phyloP scores from a whole-genome alignment of 2,888 invertebrate species.

The Dioctria rufipes region DNA sequence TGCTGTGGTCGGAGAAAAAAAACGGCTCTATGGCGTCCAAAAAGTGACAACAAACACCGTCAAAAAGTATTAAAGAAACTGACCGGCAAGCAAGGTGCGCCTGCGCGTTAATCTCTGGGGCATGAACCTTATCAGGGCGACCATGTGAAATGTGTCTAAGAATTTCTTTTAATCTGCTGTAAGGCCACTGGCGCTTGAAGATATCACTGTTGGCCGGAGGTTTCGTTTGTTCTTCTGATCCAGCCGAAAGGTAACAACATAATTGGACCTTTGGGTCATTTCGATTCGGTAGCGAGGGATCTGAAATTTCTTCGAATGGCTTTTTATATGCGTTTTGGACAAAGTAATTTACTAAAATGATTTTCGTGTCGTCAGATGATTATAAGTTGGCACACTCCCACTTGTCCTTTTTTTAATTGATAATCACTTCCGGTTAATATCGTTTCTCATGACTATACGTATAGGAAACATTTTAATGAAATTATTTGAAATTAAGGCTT shows the following conservation, averaged over 20 bases:
- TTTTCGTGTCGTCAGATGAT: slow-evolving; percentile 54
- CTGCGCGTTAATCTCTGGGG: slow-evolving; percentile 31
- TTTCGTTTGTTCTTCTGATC: slow-evolving; percentile 17
- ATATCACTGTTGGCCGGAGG: slow-evolving; percentile 9
- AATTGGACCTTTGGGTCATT: slow-evolving; percentile 45
- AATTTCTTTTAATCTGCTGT: slow-evolving; percentile 51
- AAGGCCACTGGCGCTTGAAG: slow-evolving; percentile 47
- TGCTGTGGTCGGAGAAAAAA: neutral
- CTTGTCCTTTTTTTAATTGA: slow-evolving; percentile 36
- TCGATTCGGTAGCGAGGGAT: slow-evolving; percentile 49
- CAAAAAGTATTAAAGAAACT: neutral
- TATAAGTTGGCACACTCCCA: slow-evolving; percentile 39
- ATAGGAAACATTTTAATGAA: no score
- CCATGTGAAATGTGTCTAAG: slow-evolving; percentile 56
- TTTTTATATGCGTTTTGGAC: slow-evolving; percentile 32
- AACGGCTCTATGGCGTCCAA: slow-evolving; percentile 2
- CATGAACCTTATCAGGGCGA: slow-evolving; percentile 41
- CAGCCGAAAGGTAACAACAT: slow-evolving; percentile 48
- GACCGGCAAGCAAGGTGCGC: slow-evolving; percentile 39
- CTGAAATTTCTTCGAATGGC: slow-evolving; percentile 24
- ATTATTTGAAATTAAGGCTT: no score
- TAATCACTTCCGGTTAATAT: slow-evolving; percentile 44
- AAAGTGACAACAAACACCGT: slow-evolving; percentile 41
- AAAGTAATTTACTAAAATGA: slow-evolving; percentile 47
- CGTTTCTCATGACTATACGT: neutral